These are phyloP conservation scores for Polyodon spathula DNA, from an alignment of 2,113 vertebrate species.

Conservation along the genomic window DNA sequence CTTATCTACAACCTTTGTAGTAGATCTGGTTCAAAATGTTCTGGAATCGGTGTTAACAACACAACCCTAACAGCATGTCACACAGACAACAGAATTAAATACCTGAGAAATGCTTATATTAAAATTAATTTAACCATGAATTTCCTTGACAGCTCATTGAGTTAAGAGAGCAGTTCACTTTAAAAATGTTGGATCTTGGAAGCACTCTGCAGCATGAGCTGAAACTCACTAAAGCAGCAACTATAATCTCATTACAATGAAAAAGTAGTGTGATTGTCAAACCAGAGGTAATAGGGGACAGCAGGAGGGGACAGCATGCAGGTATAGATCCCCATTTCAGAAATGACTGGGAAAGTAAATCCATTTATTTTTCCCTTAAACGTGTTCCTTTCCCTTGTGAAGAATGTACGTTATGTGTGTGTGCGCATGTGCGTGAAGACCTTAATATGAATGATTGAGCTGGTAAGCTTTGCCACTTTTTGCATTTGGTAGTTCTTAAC, in stretches of 20 bases:
- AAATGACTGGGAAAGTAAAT: not conserved
- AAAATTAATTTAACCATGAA: too few relatives aligned
- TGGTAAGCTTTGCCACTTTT: too few relatives aligned
- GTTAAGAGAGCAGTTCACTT: not conserved
- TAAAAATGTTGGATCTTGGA: not conserved
- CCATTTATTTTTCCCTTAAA: not conserved
- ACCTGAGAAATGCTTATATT: too few relatives aligned
- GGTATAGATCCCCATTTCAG: slow-evolving; percentile 7
- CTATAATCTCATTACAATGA: not conserved
- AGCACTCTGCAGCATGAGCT: not conserved
- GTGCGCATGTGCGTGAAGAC: not conserved
- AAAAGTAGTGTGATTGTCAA: slow-evolving; percentile 10
- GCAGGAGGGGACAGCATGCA: not conserved
- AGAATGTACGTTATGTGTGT: too few relatives aligned
- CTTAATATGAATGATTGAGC: too few relatives aligned
- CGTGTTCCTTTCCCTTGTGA: not conserved
- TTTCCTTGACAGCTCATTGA: too few relatives aligned
- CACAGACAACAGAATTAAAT: too few relatives aligned
- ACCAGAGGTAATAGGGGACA: slow-evolving; percentile 6
- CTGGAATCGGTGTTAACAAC: too few relatives aligned
- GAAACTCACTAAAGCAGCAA: slow-evolving; percentile 2
- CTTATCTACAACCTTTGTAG: too few relatives aligned
- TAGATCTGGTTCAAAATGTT: too few relatives aligned
- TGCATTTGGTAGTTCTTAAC: too few relatives aligned
- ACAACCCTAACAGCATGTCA: too few relatives aligned